Evolutionary conservation across 2,113 vertebrate genomes (phyloP).

Genomic region (Oryzias woworae): DNA sequence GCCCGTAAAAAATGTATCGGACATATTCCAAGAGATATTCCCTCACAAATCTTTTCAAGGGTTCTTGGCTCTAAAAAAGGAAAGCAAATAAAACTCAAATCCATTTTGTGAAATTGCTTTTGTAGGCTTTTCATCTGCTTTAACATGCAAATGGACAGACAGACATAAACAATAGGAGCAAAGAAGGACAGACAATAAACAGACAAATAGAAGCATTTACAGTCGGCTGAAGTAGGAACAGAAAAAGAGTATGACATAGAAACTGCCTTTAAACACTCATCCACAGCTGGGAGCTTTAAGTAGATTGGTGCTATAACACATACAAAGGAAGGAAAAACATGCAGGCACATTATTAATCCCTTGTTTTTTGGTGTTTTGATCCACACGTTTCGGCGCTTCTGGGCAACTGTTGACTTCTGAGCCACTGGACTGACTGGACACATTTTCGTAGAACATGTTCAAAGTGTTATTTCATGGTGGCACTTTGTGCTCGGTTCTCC

Average conservation of each 20-base stretch:
- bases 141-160: constrained; percentile 10
- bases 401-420: no score
- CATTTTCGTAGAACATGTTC: no score
- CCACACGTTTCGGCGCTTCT: no score
- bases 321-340: constrained; percentile 6
- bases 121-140: constrained; percentile 11
- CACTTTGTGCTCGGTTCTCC: constrained; percentile 45
- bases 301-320: constrained; percentile 15
- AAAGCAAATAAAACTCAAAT: not conserved
- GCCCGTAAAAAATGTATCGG: constrained; percentile 8
- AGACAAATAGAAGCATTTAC: constrained; percentile 27
- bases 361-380: constrained; percentile 19
- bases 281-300: constrained; percentile 35
- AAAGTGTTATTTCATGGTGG: no score
- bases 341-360: constrained; percentile 4
- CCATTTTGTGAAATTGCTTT: constrained; percentile 13
- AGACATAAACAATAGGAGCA: constrained; percentile 3
- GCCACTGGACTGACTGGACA: no score
- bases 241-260: constrained; percentile 22
- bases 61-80: constrained; percentile 8
- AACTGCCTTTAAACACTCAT: constrained; percentile 24
- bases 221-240: constrained; percentile 18
- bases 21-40: constrained; percentile 6
- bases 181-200: constrained; percentile 22
- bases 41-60: constrained; percentile 13